Base-by-base conservation (phyloP, 2,113 vertebrate genomes). In the Telmatochromis brichardi region DNA sequence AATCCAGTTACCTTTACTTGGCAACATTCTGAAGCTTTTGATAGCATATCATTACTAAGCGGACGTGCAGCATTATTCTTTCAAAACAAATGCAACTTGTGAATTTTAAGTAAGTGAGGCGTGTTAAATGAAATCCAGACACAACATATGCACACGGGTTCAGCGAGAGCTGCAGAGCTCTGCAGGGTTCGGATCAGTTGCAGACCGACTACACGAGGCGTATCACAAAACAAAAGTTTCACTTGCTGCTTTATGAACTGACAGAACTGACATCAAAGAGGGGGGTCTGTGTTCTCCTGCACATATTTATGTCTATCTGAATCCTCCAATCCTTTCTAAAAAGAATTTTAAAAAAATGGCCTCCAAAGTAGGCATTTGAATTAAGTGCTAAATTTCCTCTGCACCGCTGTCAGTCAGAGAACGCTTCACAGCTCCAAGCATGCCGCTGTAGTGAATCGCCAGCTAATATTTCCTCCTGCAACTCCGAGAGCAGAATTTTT, bases 51-150 rank as follows among this genome's bases (percentile, higher is more conserved):
- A n/a, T 76, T 88, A 89, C 89, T 86, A 84, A 71, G 73, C 31
- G 42, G 19, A 68, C 54, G 45, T 80, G 58, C 79, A 80, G 71
- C 21, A 19, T 90, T 91, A 85, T 37, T 23, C 65, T 91, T 91
- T 89, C 13, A 80, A 92, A 95, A 93, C 89, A 89, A 91, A 91
- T 89, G 82, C 26, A 51, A 89, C 37, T 78, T 33, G 80, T 60
- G 42, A 83, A 86, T 80, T 79, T 76, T 89, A 80, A 85, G 73
- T 54, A 51, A 54, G 79, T 33, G 31, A 80, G 84, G 71, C 28
- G 54, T 81, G 81, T 80, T 78, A 92, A 94, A 91, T 92, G 10
- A 93, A 92, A 87, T 88, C 71, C 85, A 92, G 89, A 88, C 76
- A 19, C 15, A 86, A 85, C n/a, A 19, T 68, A 81, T 76, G 60